A percentile compares a stretch with the other conserved stretches of the same genome.
Conservation (phyloP, 2,113 vertebrate species). For the Psilopsiagon aymara region DNA sequence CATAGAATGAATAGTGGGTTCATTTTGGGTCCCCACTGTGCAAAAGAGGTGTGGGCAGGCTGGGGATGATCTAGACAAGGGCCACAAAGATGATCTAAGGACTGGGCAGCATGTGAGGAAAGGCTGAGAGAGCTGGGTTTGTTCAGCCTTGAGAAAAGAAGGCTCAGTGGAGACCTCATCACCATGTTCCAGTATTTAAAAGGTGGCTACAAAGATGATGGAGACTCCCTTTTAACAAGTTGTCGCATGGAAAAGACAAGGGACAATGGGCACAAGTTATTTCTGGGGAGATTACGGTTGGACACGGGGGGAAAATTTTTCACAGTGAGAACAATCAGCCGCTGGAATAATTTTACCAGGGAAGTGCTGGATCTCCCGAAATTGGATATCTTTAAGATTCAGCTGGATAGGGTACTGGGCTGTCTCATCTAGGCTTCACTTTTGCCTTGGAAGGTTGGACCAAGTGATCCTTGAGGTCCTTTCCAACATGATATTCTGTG, state of each 20-base stretch:
- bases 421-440: background rate
- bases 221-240: background rate
- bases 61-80: background rate
- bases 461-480: background rate
- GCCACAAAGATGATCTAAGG: background rate
- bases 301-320: background rate
- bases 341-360: background rate
- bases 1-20: background rate
- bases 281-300: background rate
- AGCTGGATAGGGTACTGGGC: background rate
- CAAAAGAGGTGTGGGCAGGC: background rate
- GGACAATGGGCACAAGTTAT: background rate
- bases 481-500: background rate
- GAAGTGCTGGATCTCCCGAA: background rate
- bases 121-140: background rate
- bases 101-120: background rate
- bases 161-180: background rate
- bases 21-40: background rate
- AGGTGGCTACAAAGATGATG: background rate
- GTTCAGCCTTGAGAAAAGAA: background rate
- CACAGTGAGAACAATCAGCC: background rate
- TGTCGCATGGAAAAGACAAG: background rate
- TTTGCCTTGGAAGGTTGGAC: background rate
- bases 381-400: background rate
- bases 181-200: background rate